Evolutionary conservation across 2,113 vertebrate species (phyloP).

Genomic region (Bagarius yarrelli): DNA sequence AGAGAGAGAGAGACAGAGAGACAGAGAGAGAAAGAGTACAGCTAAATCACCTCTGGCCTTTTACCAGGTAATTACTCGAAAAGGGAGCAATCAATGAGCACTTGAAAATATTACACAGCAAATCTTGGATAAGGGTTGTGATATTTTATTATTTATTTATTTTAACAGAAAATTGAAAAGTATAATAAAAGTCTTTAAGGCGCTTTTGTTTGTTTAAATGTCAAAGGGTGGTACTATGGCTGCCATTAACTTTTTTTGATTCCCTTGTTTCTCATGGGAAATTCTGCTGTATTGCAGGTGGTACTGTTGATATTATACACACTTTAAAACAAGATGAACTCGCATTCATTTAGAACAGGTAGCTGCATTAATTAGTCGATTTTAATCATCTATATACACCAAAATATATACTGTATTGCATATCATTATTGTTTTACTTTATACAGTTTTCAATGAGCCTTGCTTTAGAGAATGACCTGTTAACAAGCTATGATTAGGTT

Average conservation of each 20-base stretch:
- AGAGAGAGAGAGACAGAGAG: neutral
- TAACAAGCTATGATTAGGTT: conserved; percentile 45
- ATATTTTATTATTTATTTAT: conserved; percentile 53
- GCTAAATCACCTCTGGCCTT: conserved; percentile 24
- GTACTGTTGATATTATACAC: neutral
- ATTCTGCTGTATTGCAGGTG: neutral
- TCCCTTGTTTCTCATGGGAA: neutral
- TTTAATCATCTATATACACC: no score
- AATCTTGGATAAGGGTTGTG: conserved; percentile 5
- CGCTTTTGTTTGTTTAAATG: conserved; percentile 29
- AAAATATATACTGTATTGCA: no score
- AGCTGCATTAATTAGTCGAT: conserved; percentile 24
- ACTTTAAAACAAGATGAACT: neutral
- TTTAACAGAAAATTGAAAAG: conserved; percentile 43
- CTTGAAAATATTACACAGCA: conserved; percentile 39
- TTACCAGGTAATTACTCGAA: conserved; percentile 33
- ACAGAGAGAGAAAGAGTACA: neutral
- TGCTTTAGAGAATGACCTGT: conserved; percentile 26
- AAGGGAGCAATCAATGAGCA: conserved; percentile 48
- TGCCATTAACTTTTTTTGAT: neutral
- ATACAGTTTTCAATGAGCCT: conserved; percentile 24
- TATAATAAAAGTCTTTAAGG: conserved; percentile 46
- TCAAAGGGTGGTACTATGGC: conserved; percentile 6
- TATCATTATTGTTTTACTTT: no score
- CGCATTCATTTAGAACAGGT: neutral